phyloP scores from a whole-genome alignment of 2,113 vertebrate species.

The Poecile atricapillus region DNA sequence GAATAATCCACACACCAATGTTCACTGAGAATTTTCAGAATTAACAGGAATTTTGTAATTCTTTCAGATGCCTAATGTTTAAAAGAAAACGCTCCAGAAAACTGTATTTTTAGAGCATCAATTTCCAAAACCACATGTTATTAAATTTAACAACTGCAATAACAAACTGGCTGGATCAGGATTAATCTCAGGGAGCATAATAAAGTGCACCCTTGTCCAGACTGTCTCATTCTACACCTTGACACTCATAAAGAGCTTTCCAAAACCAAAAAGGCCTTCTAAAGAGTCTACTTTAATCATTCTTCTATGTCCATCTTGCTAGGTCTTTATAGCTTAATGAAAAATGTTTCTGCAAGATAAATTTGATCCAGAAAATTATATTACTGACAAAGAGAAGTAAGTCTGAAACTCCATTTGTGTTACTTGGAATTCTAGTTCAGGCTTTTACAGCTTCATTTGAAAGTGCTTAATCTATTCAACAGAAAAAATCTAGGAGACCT shows the following conservation, averaged over 20 bases:
- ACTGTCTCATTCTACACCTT: accelerated
- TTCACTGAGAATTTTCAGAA: neutral
- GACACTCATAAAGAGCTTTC: neutral
- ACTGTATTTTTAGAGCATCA: neutral
- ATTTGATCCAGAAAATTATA: neutral
- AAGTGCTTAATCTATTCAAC: neutral
- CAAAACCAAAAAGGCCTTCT: neutral
- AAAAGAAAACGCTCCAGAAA: neutral
- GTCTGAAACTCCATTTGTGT: neutral
- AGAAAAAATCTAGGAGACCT: neutral
- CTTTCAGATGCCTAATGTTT: neutral
- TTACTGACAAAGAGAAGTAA: neutral
- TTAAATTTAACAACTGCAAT: neutral
- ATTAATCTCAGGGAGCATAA: neutral
- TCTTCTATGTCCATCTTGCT: neutral
- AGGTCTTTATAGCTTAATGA: neutral
- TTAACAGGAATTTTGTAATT: neutral
- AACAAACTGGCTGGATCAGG: neutral
- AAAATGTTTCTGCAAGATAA: neutral
- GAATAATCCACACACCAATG: neutral
- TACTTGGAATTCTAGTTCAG: neutral
- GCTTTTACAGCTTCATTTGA: neutral
- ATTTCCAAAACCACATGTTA: neutral
- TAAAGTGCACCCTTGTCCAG: neutral
- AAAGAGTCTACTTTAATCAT: neutral